These are phyloP conservation scores for Helicoverpa zea DNA, from an alignment of 1,140 invertebrate species.

Conservation along the genomic window DNA sequence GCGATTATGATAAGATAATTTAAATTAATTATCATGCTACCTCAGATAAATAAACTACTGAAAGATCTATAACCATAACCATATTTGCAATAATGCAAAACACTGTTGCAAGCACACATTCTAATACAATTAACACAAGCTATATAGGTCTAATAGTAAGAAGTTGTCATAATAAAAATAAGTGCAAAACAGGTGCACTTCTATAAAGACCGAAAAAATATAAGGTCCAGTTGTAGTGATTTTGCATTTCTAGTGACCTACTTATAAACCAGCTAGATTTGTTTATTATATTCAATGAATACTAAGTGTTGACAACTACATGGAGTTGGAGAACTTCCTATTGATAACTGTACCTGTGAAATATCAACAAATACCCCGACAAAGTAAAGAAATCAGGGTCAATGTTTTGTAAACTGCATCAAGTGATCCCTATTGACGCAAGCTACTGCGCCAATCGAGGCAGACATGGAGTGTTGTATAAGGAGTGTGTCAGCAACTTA, in stretches of 20 bases:
- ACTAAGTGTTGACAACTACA: background rate
- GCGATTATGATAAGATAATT: slow-evolving; percentile 11
- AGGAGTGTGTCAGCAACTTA: slow-evolving; percentile 42
- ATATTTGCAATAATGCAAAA: background rate
- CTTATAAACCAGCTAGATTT: slow-evolving; percentile 29
- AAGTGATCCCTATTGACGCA: slow-evolving; percentile 1
- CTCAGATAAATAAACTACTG: background rate
- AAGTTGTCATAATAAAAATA: background rate
- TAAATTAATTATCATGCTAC: slow-evolving; percentile 18
- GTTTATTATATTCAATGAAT: slow-evolving; percentile 14
- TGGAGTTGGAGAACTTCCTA: background rate
- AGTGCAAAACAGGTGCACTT: background rate
- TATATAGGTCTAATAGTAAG: background rate
- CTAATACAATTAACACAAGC: slow-evolving; percentile 18
- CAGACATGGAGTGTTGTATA: background rate
- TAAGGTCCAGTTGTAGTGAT: background rate
- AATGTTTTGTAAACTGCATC: slow-evolving; percentile 45
- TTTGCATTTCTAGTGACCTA: slow-evolving; percentile 15
- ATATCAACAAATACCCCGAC: background rate
- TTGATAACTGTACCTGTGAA: background rate
- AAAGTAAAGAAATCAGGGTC: slow-evolving; percentile 37
- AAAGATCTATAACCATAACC: background rate
- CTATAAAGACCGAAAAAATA: no score
- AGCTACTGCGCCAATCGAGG: slow-evolving; percentile 10
- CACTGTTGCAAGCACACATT: background rate